Evolutionary conservation across 2,888 invertebrate species (phyloP).

Genomic region (Julus scanicus): DNA sequence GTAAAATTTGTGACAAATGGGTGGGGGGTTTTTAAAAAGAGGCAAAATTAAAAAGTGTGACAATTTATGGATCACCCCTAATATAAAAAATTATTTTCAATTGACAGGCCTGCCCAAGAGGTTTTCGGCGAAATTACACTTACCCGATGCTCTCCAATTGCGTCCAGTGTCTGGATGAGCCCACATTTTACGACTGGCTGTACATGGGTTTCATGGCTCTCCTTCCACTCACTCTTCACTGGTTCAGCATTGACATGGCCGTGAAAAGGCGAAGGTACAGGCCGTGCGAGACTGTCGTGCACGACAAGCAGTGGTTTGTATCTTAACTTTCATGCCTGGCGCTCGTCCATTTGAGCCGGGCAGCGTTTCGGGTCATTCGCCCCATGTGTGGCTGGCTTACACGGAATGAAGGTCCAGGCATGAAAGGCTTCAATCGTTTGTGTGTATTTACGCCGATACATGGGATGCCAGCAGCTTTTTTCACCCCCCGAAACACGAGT

Average conservation of each 20-base stretch:
- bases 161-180: slow-evolving; percentile 77
- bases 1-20: too few relatives aligned
- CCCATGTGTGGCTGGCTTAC: background rate
- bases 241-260: slow-evolving; percentile 88
- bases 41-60: too few relatives aligned
- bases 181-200: slow-evolving; percentile 90
- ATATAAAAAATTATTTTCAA: background rate
- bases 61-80: too few relatives aligned
- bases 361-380: background rate
- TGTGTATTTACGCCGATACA: background rate
- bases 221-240: slow-evolving; percentile 86
- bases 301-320: slow-evolving; percentile 53
- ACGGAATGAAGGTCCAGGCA: slow-evolving; percentile 12
- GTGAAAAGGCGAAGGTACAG: slow-evolving; percentile 78
- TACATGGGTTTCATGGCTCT: slow-evolving; percentile 94
- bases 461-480: background rate
- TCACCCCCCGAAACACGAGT: too few relatives aligned
- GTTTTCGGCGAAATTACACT: slow-evolving; percentile 74
- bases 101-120: slow-evolving; percentile 78
- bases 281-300: slow-evolving; percentile 46
- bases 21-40: too few relatives aligned
- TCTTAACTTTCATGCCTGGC: slow-evolving; percentile 15
- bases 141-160: slow-evolving; percentile 74
- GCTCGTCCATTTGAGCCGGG: slow-evolving; percentile 30
- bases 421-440: background rate